Evolutionary conservation across 1,140 invertebrate genomes (phyloP), one percentile per base, ranked within the genome.

Genomic region (Thalassaphorura encarpata): DNA sequence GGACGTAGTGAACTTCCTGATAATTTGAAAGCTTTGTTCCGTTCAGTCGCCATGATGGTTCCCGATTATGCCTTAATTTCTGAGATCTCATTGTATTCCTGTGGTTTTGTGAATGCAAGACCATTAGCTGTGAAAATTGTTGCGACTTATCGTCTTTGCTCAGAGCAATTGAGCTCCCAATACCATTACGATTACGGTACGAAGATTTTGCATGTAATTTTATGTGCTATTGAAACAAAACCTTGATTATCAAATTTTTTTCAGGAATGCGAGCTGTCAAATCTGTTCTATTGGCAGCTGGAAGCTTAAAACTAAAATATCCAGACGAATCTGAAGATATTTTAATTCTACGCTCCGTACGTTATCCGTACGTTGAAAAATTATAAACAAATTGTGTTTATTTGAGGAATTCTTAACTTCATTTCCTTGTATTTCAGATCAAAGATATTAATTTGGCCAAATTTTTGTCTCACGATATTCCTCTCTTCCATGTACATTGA

Each of bases 21-120:
- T 69, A 97, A 97, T 75, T 72, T 97, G 43, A 96, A 95, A 72
- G 89, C 90, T 0, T 71, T 97, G 4, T 97, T 97, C 76, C 80
- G 93, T 60, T 87, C 91, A 2, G 91, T 97, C 16, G 91, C 92
- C 26, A 97, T 97, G 93, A 96, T 96, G 91, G 90, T 96, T 21
- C 93, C 93, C 1, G 91, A 97, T 73, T 95, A 95, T 71, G 87
- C 88, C 11, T 70, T 96, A 13, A 97, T 97, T 67, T 87, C 91
- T 0, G 92, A 97, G 74, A 95, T 95, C 58, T 87, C 87, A 43
- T 70, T 97, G 0, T 95, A 94, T 66, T 93, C 92, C 0, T 91
- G 82, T 70, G 93, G 93, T n/a, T 97, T 95, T 68, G 76, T 90
- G 11, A 83, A 84, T 43, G 91, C 91, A 2, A 81, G 89, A 57